These are phyloP conservation scores for Drymodes brunneopygia DNA, from an alignment of 2,113 vertebrate genomes.

Conservation along the genomic window DNA sequence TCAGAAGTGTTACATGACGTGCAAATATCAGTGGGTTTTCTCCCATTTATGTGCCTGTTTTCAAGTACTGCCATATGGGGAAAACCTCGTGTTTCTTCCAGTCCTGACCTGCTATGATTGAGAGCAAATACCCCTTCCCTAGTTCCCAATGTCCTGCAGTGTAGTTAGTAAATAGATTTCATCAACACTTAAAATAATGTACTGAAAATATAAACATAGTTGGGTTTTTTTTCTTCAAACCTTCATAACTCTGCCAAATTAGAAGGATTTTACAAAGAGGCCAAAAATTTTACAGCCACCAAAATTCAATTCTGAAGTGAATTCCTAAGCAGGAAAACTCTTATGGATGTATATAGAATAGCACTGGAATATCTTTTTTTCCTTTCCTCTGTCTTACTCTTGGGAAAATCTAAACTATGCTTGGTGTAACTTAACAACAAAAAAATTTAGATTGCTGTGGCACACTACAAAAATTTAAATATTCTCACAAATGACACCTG, in stretches of 20 bases:
- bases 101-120: not conserved
- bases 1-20: not conserved
- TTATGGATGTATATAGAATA: accelerated
- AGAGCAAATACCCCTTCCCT: not conserved
- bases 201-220: not conserved
- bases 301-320: not conserved
- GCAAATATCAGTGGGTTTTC: not conserved
- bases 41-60: not conserved
- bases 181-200: not conserved
- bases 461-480: not conserved
- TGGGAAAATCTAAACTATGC: not conserved
- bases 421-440: not conserved
- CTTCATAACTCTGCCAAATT: not conserved
- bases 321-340: not conserved
- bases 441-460: not conserved
- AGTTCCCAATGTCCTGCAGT: not conserved
- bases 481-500: not conserved
- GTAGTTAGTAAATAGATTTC: not conserved
- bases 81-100: not conserved
- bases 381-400: not conserved
- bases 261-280: not conserved
- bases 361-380: not conserved
- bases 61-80: not conserved
- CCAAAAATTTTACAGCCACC: not conserved
- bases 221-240: not conserved